A percentile compares a stretch with the other conserved stretches of the same genome.
Conservation (phyloP, 2,797 vertebrate species). For the Otus scops region DNA sequence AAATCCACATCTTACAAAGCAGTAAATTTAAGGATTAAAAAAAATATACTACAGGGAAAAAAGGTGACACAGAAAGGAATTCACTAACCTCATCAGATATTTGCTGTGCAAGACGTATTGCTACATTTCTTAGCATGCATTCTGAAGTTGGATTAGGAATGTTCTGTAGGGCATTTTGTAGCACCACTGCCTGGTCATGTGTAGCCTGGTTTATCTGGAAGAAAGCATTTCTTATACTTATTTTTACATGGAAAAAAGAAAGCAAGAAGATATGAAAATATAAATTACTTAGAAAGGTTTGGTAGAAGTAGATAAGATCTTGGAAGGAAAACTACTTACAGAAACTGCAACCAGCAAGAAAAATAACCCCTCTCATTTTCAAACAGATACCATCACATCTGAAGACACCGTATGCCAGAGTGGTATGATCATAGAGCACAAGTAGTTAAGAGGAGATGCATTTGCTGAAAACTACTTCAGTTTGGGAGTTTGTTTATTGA, state of each 20-base stretch:
- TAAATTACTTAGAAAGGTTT: neutral
- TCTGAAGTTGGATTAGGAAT: conserved; percentile 98
- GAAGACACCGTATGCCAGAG: neutral
- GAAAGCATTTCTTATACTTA: conserved; percentile 56
- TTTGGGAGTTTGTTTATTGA: neutral
- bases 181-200: conserved; percentile 97
- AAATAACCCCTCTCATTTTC: neutral
- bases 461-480: neutral
- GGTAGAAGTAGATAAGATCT: neutral
- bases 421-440: neutral
- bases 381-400: neutral
- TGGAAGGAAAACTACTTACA: neutral
- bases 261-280: neutral
- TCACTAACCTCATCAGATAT: conserved; percentile 95
- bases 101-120: conserved; percentile 97
- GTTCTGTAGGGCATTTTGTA: conserved; percentile 97
- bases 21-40: neutral
- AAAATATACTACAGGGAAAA: neutral
- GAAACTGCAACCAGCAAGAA: neutral
- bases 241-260: neutral
- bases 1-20: neutral
- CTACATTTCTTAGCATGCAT: conserved; percentile 98
- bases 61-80: neutral
- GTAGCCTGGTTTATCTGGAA: conserved; percentile 94
- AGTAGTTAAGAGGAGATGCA: neutral